A percentile compares a stretch with the other conserved stretches of the same genome.
phyloP scores from a whole-genome alignment of 2,113 vertebrate genomes.

The Chitala chitala region DNA sequence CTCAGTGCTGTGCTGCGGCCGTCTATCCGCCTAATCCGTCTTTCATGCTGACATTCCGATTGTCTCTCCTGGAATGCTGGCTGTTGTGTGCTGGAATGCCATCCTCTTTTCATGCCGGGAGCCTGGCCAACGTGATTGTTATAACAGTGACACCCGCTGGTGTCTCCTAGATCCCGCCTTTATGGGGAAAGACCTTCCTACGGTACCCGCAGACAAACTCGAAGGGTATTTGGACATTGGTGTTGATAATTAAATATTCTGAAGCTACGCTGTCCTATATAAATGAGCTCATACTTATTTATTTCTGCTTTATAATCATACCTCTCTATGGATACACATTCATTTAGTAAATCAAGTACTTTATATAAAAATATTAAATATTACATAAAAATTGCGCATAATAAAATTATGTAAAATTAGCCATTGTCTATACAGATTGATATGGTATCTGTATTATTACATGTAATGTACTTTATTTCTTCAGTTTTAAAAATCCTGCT shows the following conservation, averaged over 20 bases:
- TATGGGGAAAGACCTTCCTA: background rate
- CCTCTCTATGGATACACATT: too few relatives aligned
- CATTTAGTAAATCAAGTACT: too few relatives aligned
- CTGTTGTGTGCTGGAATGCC: background rate
- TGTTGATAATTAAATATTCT: too few relatives aligned
- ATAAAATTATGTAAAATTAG: too few relatives aligned
- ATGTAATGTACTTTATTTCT: background rate
- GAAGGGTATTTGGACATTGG: too few relatives aligned
- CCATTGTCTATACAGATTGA: background rate
- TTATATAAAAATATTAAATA: too few relatives aligned
- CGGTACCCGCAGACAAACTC: background rate
- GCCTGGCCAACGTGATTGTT: conserved; percentile 32
- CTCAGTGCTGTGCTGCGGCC: too few relatives aligned
- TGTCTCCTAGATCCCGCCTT: background rate
- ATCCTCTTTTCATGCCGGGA: background rate
- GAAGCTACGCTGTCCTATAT: too few relatives aligned
- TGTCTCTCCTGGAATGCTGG: background rate
- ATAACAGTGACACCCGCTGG: conserved; percentile 68
- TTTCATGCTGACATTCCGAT: background rate
- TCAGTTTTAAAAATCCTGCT: background rate
- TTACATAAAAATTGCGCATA: too few relatives aligned
- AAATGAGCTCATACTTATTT: too few relatives aligned
- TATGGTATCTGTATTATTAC: too few relatives aligned
- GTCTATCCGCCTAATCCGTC: background rate
- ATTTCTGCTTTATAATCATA: too few relatives aligned